phyloP scores from a whole-genome alignment of 53 echinoderm and acorn worm species.

The Luidia sarsii region DNA sequence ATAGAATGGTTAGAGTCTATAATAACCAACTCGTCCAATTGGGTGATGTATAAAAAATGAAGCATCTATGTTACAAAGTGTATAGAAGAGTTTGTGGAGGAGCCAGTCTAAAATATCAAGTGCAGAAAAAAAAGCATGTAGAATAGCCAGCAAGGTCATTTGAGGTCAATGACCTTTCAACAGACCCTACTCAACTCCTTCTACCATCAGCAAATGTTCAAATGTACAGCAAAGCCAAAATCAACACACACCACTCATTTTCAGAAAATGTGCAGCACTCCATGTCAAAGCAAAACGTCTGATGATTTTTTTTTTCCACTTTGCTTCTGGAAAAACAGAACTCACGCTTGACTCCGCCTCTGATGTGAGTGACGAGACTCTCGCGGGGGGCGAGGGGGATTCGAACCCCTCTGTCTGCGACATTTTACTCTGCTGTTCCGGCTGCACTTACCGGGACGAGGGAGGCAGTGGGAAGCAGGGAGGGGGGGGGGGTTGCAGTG shows the following conservation, averaged over 20 bases:
- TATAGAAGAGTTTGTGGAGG: no score
- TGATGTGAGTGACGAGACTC: background rate
- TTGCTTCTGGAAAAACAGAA: background rate
- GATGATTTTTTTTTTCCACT: background rate
- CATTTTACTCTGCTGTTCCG: slow-evolving; percentile 31
- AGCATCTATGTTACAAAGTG: no score
- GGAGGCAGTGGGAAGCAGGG: slow-evolving; percentile 2
- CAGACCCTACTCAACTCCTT: no score
- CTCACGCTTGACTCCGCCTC: slow-evolving; percentile 27
- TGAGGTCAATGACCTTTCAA: no score
- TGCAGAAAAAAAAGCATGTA: no score
- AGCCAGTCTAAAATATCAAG: no score
- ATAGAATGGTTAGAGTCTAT: no score
- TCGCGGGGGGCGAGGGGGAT: background rate
- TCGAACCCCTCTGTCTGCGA: slow-evolving; percentile 45
- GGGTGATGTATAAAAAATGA: no score
- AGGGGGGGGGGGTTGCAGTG: no score
- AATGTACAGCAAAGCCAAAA: background rate
- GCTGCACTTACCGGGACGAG: slow-evolving; percentile 35
- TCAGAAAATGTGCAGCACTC: background rate
- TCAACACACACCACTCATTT: background rate
- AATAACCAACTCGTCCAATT: no score
- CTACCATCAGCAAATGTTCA: background rate
- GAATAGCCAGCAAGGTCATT: no score
- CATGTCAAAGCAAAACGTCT: slow-evolving; percentile 6